Percentiles rank a stretch among this genome's conserved stretches.
Conservation (phyloP, 2,113 vertebrate species). For the Tragelaphus strepsiceros region DNA sequence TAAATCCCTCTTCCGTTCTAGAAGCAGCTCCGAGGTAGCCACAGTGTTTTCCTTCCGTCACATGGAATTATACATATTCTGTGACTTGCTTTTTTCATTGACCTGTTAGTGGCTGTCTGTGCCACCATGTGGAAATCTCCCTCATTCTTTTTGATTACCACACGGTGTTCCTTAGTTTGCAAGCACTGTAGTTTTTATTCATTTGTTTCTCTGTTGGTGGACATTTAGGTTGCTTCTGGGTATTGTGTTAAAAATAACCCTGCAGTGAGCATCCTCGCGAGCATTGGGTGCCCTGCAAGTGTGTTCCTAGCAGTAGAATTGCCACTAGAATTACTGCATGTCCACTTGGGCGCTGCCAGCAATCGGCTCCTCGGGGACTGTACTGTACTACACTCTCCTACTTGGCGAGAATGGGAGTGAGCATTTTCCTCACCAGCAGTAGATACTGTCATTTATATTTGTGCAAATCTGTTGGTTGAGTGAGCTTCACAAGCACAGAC, state of each 20-base stretch:
- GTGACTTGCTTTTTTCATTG: background rate
- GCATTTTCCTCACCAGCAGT: background rate
- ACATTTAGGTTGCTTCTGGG: background rate
- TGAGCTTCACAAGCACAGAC: background rate
- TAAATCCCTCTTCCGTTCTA: background rate
- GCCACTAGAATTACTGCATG: accelerated
- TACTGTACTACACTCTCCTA: background rate
- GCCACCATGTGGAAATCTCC: background rate
- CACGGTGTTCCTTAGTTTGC: background rate
- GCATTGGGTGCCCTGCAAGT: background rate
- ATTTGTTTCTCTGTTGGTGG: background rate
- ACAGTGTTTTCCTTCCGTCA: background rate
- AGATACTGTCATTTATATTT: background rate
- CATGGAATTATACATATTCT: background rate
- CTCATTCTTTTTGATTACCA: background rate
- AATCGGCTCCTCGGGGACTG: background rate
- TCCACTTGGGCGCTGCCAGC: background rate
- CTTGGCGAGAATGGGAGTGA: background rate
- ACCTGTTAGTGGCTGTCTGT: accelerated
- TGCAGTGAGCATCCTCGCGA: background rate
- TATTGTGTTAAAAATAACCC: background rate
- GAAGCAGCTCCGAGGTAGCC: background rate
- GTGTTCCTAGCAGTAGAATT: background rate
- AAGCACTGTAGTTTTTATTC: background rate
- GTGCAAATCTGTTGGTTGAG: background rate